Evolutionary conservation across 2,113 vertebrate genomes (phyloP).

Genomic region (Oreochromis tanganicae): DNA sequence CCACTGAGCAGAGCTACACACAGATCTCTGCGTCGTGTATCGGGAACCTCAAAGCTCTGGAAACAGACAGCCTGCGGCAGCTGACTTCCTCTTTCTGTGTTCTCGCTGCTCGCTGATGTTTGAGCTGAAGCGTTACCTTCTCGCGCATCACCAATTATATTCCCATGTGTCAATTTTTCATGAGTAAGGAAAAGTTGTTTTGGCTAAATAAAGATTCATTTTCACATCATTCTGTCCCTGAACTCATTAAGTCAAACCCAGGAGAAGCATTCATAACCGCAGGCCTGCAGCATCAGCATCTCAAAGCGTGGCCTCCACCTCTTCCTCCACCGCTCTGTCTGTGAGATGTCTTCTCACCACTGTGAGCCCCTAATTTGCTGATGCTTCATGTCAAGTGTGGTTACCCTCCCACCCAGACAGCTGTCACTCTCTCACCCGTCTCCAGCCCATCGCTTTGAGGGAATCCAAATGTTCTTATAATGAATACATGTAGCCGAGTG

Average conservation of each 20-base stretch:
- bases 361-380: neutral
- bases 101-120: neutral
- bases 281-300: neutral
- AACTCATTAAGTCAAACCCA: neutral
- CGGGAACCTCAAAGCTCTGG: neutral
- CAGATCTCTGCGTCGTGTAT: neutral
- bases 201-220: neutral
- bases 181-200: neutral
- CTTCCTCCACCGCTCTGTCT: neutral
- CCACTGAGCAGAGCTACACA: neutral
- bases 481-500: neutral
- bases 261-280: neutral
- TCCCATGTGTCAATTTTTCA: neutral
- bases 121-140: neutral
- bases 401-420: neutral
- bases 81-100: neutral
- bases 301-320: neutral
- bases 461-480: neutral
- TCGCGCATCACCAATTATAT: neutral
- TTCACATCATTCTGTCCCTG: neutral
- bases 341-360: neutral
- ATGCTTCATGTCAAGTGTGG: slow-evolving; percentile 11
- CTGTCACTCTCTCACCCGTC: slow-evolving; percentile 1
- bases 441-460: neutral
- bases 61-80: neutral